Base-by-base conservation (phyloP, 53 echinoderm and acorn worm species). In the Hippasteria phrygiana region DNA sequence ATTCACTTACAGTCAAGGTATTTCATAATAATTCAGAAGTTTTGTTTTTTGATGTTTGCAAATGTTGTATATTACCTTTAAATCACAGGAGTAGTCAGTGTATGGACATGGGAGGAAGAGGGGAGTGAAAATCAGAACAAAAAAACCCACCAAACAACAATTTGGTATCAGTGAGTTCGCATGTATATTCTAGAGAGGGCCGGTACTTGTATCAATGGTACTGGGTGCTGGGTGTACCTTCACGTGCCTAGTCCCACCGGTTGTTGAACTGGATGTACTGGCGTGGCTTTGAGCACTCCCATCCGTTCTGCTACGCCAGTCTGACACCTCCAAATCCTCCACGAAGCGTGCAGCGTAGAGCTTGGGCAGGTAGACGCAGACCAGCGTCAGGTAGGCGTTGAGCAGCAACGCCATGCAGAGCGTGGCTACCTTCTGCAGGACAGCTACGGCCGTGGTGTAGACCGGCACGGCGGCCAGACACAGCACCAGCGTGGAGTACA, bases 371-470 rank as follows among this genome's bases (percentile, higher is more conserved):
- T 88, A 88, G 41, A 88, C 56, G 41, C 88, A 88, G 43, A 73
- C 88, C 54, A 88, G 74, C 63, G 88, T 88, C 29, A 88, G 74
- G 62, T 75, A 88, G 55, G 88, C 88, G 43, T 88, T 88, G 41
- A 88, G 88, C 37, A 73, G 75, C 24, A 74, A 26, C 3, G 88
- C 88, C 73, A 88, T 40, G 56, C 74, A 88, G 24, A 88, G 24
- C 22, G 74, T 62, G 56, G 88, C 56, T 29, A 76, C 88, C 62
- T 76, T 55, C 22, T 88, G 83, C 45, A 83, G 26, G 43, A 83
- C 83, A 6, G 64, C 66, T 29, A 67, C 66, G 34, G 83, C 80
- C 62, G 75, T 74, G 40, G 62, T 29, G 74, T 87, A 87, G 74
- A 74, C 74, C 29, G 88, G 88, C 54, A 87, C 62, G 56, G 74